Conservation (phyloP, 2,888 invertebrate species). For the Hypercompe scribonia region DNA sequence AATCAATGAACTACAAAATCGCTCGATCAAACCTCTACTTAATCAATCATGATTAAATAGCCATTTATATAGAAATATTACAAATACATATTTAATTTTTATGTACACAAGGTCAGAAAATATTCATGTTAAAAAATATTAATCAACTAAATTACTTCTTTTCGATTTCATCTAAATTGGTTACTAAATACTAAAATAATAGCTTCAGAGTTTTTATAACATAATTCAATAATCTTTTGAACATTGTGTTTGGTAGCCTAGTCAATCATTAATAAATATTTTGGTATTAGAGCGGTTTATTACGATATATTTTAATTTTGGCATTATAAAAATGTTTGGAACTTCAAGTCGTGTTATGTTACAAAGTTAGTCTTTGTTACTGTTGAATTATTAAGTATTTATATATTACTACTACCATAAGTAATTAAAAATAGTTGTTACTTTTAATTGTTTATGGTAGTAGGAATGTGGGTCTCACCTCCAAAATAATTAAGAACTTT, state of each 20-base stretch:
- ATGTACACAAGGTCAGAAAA: conserved; percentile 5
- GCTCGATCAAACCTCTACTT: too few relatives aligned
- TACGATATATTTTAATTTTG: background rate
- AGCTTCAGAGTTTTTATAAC: conserved; percentile 30
- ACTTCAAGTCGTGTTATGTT: too few relatives aligned
- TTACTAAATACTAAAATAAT: conserved; percentile 32
- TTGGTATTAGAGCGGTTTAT: background rate
- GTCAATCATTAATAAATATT: conserved; percentile 1
- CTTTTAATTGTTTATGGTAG: too few relatives aligned
- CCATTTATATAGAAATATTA: background rate
- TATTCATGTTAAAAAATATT: conserved; percentile 30
- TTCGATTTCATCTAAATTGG: conserved; percentile 22
- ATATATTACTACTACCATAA: too few relatives aligned
- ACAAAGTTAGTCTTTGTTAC: too few relatives aligned
- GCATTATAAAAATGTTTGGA: background rate
- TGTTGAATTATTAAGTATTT: too few relatives aligned
- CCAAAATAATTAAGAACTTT: too few relatives aligned
- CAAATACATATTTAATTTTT: background rate
- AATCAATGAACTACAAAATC: background rate
- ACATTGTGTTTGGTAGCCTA: background rate
- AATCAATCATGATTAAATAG: background rate
- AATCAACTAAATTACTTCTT: conserved; percentile 30
- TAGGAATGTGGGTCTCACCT: too few relatives aligned
- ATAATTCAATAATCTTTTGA: conserved; percentile 7
- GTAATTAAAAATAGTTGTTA: too few relatives aligned